Conservation (phyloP, 2,113 vertebrate genomes). For the Rhadina sibilatrix region DNA sequence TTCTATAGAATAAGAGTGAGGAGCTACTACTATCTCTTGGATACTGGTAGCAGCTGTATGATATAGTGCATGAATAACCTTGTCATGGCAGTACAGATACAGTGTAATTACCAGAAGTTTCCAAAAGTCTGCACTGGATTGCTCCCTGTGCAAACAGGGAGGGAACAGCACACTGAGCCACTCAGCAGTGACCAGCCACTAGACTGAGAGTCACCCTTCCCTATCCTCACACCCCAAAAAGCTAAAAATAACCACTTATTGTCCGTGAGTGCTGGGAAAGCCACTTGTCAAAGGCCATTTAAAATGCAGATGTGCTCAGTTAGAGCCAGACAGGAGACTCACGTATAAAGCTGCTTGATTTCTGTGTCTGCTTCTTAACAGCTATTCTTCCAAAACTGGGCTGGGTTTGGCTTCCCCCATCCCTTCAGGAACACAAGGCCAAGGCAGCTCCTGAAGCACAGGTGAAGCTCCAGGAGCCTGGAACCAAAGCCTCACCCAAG, state of each 20-base stretch:
- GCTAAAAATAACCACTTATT: not conserved
- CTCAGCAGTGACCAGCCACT: not conserved
- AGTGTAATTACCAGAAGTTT: not conserved
- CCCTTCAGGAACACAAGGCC: not conserved
- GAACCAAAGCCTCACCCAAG: fast-evolving
- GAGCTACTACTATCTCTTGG: not conserved
- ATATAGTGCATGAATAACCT: not conserved
- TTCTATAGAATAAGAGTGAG: not conserved
- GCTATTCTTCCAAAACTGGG: not conserved
- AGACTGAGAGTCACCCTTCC: not conserved
- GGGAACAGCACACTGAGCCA: not conserved
- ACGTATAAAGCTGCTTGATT: not conserved
- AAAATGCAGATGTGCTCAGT: not conserved
- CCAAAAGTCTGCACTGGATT: not conserved
- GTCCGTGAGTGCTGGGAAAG: not conserved
- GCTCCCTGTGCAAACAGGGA: not conserved
- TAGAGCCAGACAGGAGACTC: not conserved
- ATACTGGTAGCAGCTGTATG: not conserved
- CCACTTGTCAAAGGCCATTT: not conserved
- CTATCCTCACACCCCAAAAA: not conserved
- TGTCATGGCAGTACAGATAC: not conserved
- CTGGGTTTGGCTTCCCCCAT: not conserved
- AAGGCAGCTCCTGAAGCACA: fast-evolving
- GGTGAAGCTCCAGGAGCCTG: not conserved
- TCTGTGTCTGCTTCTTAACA: not conserved